Conservation (phyloP, 2,113 vertebrate species). For the Sitta europaea region DNA sequence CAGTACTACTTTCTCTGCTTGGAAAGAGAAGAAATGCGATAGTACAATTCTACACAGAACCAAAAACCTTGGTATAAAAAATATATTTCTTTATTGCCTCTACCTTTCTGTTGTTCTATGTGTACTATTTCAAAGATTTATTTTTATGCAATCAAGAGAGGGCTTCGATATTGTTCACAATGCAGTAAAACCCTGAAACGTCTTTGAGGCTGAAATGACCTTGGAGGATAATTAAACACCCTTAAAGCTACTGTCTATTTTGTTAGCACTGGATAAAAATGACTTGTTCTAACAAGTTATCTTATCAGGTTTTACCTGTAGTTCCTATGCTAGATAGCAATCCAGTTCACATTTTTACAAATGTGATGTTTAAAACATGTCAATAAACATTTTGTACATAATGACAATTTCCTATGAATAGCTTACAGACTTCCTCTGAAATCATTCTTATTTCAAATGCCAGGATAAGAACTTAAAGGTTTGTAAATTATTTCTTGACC, state of each 20-base stretch:
- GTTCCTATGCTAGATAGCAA: conserved; percentile 69
- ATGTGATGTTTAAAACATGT: conserved; percentile 70
- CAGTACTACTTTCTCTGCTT: neutral
- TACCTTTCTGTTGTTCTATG: conserved; percentile 48
- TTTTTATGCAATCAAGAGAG: conserved; percentile 73
- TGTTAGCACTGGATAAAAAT: conserved; percentile 61
- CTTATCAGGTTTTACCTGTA: conserved; percentile 72
- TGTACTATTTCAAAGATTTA: conserved; percentile 64
- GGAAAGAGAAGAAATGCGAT: neutral
- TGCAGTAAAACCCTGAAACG: conserved; percentile 43
- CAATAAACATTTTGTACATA: conserved; percentile 76
- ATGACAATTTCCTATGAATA: conserved; percentile 74
- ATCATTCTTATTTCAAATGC: conserved; percentile 77
- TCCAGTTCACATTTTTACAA: conserved; percentile 72
- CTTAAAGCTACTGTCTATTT: conserved; percentile 64
- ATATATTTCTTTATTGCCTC: conserved; percentile 6
- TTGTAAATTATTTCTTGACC: conserved; percentile 81
- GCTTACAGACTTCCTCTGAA: conserved; percentile 77
- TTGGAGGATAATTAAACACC: conserved; percentile 18
- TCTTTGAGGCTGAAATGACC: conserved; percentile 52
- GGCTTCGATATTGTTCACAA: conserved; percentile 67
- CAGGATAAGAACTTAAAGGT: conserved; percentile 74
- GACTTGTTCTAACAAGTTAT: conserved; percentile 55
- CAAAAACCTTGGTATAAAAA: neutral
- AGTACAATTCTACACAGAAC: neutral